Percentiles rank a stretch among this genome's conserved stretches.
Evolutionary conservation across 2,797 vertebrate genomes (phyloP).

Genomic region (Enteromius treurensis): DNA sequence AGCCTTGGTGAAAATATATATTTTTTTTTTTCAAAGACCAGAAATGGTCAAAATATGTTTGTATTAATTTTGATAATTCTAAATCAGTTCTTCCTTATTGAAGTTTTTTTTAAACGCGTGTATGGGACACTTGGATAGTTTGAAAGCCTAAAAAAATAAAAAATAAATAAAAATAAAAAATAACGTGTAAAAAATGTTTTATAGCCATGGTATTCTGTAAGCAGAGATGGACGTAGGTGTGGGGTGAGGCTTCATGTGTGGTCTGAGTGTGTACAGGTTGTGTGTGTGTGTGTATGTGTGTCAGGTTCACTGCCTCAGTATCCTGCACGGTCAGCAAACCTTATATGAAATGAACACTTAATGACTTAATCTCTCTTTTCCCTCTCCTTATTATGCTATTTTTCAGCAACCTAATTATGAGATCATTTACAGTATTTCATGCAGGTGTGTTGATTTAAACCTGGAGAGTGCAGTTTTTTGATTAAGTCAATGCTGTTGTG

Average conservation of each 20-base stretch:
- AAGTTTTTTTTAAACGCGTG: background rate
- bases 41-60: background rate
- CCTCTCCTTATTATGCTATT: background rate
- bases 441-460: conserved; percentile 26
- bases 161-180: too few relatives aligned
- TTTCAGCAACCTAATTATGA: conserved; percentile 1
- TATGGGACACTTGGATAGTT: background rate
- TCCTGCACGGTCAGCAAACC: conserved; percentile 56
- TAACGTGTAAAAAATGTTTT: too few relatives aligned
- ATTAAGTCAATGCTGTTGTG: background rate
- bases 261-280: conserved; percentile 40
- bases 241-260: conserved; percentile 43
- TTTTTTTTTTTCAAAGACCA: background rate
- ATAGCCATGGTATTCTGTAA: background rate
- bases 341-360: conserved; percentile 43
- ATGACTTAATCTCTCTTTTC: conserved; percentile 26
- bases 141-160: too few relatives aligned
- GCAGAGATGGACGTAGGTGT: conserved; percentile 18
- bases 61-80: background rate
- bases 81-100: background rate
- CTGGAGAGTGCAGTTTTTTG: background rate
- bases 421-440: background rate
- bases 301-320: conserved; percentile 64
- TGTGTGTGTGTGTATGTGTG: conserved; percentile 32
- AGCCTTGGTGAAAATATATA: background rate